Evolutionary conservation across 1,140 invertebrate genomes (phyloP).

Genomic region (Coenobita brevimanus): DNA sequence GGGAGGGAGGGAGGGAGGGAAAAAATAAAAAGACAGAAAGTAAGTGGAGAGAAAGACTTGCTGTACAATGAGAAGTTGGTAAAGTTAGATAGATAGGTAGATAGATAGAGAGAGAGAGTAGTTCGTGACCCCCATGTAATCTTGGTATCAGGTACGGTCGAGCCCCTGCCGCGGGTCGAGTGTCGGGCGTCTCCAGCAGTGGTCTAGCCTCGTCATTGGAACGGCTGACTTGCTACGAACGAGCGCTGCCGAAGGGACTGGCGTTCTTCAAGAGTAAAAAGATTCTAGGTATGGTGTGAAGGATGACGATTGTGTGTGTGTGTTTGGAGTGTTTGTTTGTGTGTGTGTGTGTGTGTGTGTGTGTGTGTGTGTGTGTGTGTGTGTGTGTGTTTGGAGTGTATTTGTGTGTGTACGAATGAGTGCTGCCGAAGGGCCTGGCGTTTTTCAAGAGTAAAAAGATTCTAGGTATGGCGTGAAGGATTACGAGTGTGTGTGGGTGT

Average conservation of each 20-base stretch:
- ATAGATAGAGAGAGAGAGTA: neutral
- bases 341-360: no score
- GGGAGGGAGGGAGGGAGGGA: no score
- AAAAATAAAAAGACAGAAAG: no score
- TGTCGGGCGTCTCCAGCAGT: conserved; percentile 65
- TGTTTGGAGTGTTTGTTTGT: no score
- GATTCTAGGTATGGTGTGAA: conserved; percentile 56
- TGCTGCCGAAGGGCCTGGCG: conserved; percentile 73
- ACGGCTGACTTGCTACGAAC: conserved; percentile 76
- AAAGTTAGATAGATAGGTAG: no score
- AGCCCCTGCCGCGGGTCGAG: conserved; percentile 43
- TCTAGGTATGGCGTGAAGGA: conserved; percentile 51
- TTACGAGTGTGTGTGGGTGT: no score
- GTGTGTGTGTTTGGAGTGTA: no score
- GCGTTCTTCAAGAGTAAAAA: conserved; percentile 68
- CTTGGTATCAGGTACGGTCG: conserved; percentile 42
- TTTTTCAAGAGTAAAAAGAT: conserved; percentile 68
- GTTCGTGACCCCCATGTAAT: neutral
- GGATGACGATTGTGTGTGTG: no score
- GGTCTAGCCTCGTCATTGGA: conserved; percentile 74
- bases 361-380: no score
- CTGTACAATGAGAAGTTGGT: no score
- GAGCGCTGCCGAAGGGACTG: conserved; percentile 74
- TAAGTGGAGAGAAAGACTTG: no score
- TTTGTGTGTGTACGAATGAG: conserved; percentile 80